Evolutionary conservation across 2,113 vertebrate genomes (phyloP), one percentile per base, ranked within the genome.

Genomic region (Chaetodon trifascialis): DNA sequence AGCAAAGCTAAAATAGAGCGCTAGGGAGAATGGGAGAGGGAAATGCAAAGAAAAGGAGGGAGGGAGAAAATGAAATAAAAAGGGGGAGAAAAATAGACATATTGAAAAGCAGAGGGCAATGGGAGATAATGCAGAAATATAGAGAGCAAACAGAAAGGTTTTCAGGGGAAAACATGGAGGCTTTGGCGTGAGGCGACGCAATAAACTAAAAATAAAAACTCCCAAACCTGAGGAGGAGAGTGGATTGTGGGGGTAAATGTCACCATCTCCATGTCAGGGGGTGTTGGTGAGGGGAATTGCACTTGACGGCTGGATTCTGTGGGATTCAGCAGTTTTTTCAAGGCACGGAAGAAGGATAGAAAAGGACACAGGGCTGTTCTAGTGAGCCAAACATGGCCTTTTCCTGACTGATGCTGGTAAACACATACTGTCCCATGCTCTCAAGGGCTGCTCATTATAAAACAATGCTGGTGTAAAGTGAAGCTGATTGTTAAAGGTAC

Each of bases 41-140:
- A 78, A 77, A 84, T 78, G 79, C 69, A 84, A 80, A 86, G 42
- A 49, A 44, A 62, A 19, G 52, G 34, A 71, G 63, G 63, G 79
- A 76, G 67, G 66, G 79, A 88, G 90, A 89, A 89, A 91, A 94
- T 92, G 85, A 93, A 93, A 94, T 92, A 90, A 91, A 77, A 88
- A 73, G 63, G 84, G 88, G 72, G 86, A 79, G 71, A 56, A 82
- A 79, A 86, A 89, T 85, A 89, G 81, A 88, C 89, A 92, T 92
- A 94, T 1, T 75, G 94, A 95, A 95, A 96, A 92, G 85, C 88
- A 91, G 89, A 91, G 88, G 91, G 90, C 91, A 87, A 82, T 86
- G 90, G 80, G 82, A 91, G 93, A 94, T 95, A 94, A 94, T 93
- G 89, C 89, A 94, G 93, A 94, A 93, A 94, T 94, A 93, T 94